These are phyloP conservation scores for Platycnemis pennipes DNA, from an alignment of 2,888 invertebrate genomes.

Conservation along the genomic window DNA sequence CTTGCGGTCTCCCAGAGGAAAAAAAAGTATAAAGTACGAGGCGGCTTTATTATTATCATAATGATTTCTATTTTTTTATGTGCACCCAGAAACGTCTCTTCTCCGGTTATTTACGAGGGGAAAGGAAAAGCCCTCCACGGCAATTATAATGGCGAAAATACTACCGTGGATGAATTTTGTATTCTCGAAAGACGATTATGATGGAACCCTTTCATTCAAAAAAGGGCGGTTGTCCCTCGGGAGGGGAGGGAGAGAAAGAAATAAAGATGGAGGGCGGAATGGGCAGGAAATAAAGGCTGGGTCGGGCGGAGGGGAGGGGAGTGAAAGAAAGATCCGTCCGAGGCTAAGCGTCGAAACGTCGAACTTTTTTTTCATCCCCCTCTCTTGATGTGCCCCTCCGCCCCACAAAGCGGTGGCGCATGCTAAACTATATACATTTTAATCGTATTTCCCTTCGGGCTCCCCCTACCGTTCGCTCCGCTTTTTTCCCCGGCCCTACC, in stretches of 20 bases:
- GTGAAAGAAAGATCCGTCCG: background rate
- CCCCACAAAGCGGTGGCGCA: slow-evolving; percentile 40
- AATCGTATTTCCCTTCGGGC: slow-evolving; percentile 47
- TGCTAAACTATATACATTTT: slow-evolving; percentile 56
- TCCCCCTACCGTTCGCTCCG: background rate
- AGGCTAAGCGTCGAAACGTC: too few relatives aligned
- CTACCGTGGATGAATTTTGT: slow-evolving; percentile 50
- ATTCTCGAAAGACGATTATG: slow-evolving; percentile 54
- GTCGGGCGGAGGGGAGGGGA: background rate
- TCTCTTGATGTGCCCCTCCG: background rate
- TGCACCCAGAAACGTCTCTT: slow-evolving; percentile 21
- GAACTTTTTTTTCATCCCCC: background rate
- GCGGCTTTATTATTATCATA: slow-evolving; percentile 62
- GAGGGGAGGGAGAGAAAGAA: background rate
- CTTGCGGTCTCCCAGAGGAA: background rate
- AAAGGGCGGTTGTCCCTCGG: background rate
- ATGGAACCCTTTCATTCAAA: slow-evolving; percentile 62
- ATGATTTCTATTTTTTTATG: slow-evolving; percentile 58
- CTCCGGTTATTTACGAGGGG: slow-evolving; percentile 46
- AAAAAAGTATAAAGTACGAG: background rate
- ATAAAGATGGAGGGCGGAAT: slow-evolving; percentile 15
- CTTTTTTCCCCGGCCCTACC: too few relatives aligned
- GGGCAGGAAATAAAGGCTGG: background rate
- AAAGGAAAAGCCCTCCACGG: slow-evolving; percentile 54
- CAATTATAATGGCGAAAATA: slow-evolving; percentile 65